These are phyloP conservation scores for Manis pentadactyla DNA, from an alignment of 2,797 vertebrate genomes.

Conservation along the genomic window DNA sequence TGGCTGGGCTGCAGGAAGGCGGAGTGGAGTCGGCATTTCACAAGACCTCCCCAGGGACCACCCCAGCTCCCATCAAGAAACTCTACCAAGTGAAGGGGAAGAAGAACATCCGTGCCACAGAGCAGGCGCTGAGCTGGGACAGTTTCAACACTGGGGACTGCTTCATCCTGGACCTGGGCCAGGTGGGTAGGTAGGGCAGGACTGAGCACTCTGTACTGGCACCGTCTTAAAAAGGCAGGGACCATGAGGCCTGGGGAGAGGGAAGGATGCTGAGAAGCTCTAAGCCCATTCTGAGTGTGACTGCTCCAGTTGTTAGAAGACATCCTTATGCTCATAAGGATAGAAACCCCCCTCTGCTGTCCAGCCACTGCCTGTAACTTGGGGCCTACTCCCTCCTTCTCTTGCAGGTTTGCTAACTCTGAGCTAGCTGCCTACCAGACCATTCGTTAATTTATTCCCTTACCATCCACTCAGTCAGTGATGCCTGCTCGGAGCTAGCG, in stretches of 20 bases:
- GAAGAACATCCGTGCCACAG: conserved; percentile 92
- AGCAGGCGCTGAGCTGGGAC: conserved; percentile 90
- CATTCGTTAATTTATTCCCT: neutral
- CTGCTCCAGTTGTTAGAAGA: neutral
- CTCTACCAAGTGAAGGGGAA: conserved; percentile 96
- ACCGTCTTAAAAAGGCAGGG: neutral
- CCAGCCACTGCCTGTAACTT: neutral
- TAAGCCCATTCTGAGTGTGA: neutral
- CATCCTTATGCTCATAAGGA: neutral
- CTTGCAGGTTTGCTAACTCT: neutral
- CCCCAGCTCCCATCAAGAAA: conserved; percentile 80
- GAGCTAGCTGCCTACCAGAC: neutral
- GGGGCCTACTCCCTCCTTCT: neutral
- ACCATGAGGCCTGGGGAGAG: neutral
- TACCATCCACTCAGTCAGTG: neutral
- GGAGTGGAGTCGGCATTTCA: conserved; percentile 94
- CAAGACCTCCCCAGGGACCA: conserved; percentile 69
- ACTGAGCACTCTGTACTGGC: neutral
- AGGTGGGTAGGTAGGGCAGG: conserved; percentile 72
- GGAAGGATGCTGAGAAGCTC: neutral
- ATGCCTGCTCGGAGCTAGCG: neutral
- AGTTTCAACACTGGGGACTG: conserved; percentile 97
- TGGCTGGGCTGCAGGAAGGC: conserved; percentile 88
- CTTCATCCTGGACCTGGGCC: conserved; percentile 94
- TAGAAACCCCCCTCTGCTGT: neutral